phyloP scores from a whole-genome alignment of 2,113 vertebrate genomes.

The Tachysurus fulvidraco region DNA sequence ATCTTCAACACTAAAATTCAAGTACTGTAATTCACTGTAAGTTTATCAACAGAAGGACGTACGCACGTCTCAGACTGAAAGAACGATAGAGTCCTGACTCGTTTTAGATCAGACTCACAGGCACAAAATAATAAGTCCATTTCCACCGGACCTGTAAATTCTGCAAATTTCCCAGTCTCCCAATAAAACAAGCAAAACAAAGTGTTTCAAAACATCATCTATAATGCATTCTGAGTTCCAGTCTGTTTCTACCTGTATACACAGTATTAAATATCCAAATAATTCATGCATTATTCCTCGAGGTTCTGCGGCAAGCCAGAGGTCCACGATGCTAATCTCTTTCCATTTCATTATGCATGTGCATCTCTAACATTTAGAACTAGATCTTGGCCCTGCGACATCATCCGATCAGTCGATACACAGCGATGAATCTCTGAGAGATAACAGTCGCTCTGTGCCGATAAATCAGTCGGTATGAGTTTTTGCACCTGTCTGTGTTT shows the following conservation, averaged over 20 bases:
- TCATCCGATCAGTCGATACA: not conserved
- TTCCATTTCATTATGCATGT: not conserved
- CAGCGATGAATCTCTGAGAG: slow-evolving; percentile 2
- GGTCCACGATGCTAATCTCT: not conserved
- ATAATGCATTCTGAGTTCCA: not conserved
- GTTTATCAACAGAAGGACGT: too few relatives aligned
- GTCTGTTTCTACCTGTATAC: not conserved
- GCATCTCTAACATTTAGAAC: not conserved
- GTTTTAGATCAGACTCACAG: too few relatives aligned
- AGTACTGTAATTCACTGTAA: too few relatives aligned
- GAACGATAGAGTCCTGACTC: too few relatives aligned
- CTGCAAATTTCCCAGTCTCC: not conserved
- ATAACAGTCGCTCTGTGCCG: not conserved
- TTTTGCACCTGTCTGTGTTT: slow-evolving; percentile 79
- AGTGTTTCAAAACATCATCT: not conserved
- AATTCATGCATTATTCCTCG: not conserved
- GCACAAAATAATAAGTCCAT: too few relatives aligned
- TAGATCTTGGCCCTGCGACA: not conserved
- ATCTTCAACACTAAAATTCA: too few relatives aligned
- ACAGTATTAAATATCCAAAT: not conserved
- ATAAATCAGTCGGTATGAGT: not conserved
- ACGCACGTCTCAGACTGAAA: too few relatives aligned
- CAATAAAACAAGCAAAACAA: not conserved
- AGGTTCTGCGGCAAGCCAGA: not conserved
- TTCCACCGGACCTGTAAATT: too few relatives aligned